These are phyloP conservation scores for Tineola bisselliella DNA, from an alignment of 2,888 invertebrate genomes.

Conservation along the genomic window DNA sequence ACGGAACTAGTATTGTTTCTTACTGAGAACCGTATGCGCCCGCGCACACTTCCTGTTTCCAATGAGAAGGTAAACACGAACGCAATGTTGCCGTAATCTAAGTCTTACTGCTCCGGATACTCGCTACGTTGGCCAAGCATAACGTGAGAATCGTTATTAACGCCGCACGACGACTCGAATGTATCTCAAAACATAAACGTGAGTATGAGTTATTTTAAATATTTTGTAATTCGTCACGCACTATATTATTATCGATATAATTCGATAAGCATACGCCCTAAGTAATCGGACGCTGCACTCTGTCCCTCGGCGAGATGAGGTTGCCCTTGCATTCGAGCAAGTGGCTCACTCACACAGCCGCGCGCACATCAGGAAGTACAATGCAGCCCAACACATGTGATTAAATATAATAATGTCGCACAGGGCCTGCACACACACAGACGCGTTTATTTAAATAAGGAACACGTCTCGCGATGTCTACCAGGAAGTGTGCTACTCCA, in stretches of 20 bases:
- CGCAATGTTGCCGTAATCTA: conserved; percentile 20
- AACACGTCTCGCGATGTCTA: conserved; percentile 55
- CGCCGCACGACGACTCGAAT: neutral
- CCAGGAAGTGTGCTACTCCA: conserved; percentile 66
- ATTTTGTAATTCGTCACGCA: neutral
- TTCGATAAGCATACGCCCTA: conserved; percentile 26
- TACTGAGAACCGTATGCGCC: conserved; percentile 51
- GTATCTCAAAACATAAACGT: neutral
- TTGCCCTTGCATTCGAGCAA: conserved; percentile 66
- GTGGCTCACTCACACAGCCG: conserved; percentile 59
- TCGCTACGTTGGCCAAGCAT: conserved; percentile 16
- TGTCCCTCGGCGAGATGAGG: conserved; percentile 64
- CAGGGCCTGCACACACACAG: conserved; percentile 45
- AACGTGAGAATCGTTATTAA: conserved; percentile 14
- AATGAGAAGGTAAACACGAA: conserved; percentile 55
- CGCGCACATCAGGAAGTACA: conserved; percentile 60
- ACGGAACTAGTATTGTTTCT: conserved; percentile 64
- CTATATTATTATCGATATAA: neutral
- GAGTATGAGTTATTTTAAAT: neutral
- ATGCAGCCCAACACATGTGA: conserved; percentile 48
- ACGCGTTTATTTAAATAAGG: conserved; percentile 58
- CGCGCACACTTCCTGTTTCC: conserved; percentile 60
- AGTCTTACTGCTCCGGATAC: conserved; percentile 16
- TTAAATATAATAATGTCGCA: conserved; percentile 47
- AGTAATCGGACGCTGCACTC: conserved; percentile 66